Conservation (phyloP, 2,113 vertebrate genomes). For the Pangasianodon gigas region DNA sequence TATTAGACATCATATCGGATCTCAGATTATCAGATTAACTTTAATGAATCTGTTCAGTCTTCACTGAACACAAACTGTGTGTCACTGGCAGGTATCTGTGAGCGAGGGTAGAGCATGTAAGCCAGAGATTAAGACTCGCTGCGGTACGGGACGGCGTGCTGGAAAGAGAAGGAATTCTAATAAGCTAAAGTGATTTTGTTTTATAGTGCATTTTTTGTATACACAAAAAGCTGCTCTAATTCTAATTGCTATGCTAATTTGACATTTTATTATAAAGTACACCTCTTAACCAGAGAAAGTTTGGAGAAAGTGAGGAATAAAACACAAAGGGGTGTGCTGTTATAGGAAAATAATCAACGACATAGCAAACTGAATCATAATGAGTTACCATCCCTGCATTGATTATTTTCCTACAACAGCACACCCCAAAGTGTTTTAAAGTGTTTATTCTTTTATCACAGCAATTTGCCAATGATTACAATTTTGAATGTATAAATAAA, state of each 20-base stretch:
- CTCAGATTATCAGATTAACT: constrained; percentile 45
- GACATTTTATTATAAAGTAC: neutral
- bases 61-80: neutral
- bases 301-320: neutral
- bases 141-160: neutral
- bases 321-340: neutral
- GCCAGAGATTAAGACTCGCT: neutral
- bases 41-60: constrained; percentile 42
- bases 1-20: constrained; percentile 45
- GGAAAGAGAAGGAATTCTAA: neutral
- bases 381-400: neutral
- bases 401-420: neutral
- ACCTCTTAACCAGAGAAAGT: neutral
- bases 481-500: neutral
- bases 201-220: neutral
- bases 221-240: neutral
- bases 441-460: neutral
- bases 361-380: neutral
- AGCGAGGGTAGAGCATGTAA: neutral
- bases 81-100: neutral
- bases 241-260: neutral
- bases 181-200: neutral
- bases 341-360: neutral
- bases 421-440: neutral
- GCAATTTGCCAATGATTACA: neutral